Evolutionary conservation across 2,797 vertebrate genomes (phyloP).

Genomic region (Chaenodraco wilsoni): DNA sequence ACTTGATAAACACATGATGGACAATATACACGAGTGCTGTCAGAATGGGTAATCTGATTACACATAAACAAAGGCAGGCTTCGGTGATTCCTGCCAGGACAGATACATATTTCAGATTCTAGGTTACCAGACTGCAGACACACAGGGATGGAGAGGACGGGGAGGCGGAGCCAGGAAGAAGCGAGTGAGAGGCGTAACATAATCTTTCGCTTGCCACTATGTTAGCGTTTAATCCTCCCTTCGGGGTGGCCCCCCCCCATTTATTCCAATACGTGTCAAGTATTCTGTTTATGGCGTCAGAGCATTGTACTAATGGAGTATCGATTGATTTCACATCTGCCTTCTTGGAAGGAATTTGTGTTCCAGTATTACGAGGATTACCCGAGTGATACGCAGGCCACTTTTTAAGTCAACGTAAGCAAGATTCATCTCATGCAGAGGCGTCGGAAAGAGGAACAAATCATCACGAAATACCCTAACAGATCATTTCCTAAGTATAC

Average conservation of each 20-base stretch:
- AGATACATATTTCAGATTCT: conserved; percentile 51
- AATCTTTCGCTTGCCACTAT: conserved; percentile 24
- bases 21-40: not conserved
- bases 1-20: not conserved
- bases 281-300: conserved; percentile 25
- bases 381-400: not conserved
- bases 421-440: conserved; percentile 21
- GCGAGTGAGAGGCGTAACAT: conserved; percentile 24
- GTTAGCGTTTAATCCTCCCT: conserved; percentile 40
- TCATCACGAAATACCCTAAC: not conserved
- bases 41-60: conserved; percentile 1
- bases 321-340: conserved; percentile 31
- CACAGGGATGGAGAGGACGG: conserved; percentile 8
- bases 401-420: conserved; percentile 15
- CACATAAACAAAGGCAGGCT: conserved; percentile 35
- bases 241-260: not conserved
- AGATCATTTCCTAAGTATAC: not conserved
- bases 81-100: conserved; percentile 31
- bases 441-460: conserved; percentile 26
- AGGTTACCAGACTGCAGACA: conserved; percentile 32
- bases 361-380: conserved; percentile 26
- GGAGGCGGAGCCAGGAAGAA: conserved; percentile 7
- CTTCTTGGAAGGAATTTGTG: conserved; percentile 35
- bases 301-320: conserved; percentile 15
- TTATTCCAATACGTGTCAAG: conserved; percentile 39